Percentiles rank a stretch among this genome's conserved stretches.
Conservation (phyloP, 2,797 vertebrate genomes). For the Chaetodon trifasciatus region DNA sequence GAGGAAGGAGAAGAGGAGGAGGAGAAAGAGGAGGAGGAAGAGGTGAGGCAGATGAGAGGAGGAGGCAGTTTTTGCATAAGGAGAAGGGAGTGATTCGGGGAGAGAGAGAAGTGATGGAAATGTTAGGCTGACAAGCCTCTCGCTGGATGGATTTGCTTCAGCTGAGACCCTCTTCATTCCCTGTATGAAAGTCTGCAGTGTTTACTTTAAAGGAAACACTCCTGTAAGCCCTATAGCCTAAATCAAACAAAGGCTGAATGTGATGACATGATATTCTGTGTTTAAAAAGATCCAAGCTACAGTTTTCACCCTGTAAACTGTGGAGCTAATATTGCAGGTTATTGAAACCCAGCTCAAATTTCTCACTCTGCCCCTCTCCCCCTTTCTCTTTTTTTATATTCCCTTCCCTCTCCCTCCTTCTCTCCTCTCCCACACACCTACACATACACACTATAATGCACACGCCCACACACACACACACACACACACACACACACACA, state of each 20-base stretch:
- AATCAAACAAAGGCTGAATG: not conserved
- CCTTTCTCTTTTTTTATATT: not conserved
- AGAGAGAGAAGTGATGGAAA: conserved; percentile 55
- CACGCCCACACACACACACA: conserved; percentile 13
- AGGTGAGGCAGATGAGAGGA: conserved; percentile 62
- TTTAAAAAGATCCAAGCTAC: not conserved
- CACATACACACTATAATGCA: conserved; percentile 21
- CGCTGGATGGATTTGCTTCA: conserved; percentile 29
- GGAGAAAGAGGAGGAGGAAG: conserved; percentile 40
- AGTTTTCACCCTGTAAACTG: not conserved
- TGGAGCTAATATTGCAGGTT: conserved; percentile 35
- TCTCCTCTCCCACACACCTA: conserved; percentile 13
- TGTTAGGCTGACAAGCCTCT: conserved; percentile 36
- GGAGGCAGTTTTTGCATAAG: conserved; percentile 39
- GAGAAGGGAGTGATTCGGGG: conserved; percentile 38
- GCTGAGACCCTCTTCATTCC: not conserved
- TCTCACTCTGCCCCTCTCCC: not conserved
- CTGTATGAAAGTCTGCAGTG: not conserved
- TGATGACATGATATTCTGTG: not conserved
- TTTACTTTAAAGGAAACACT: conserved; percentile 19
- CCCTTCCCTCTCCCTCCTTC: not conserved
- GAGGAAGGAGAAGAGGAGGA: conserved; percentile 33
- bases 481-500: conserved; percentile 27
- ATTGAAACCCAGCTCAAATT: conserved; percentile 29
- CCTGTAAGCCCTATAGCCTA: not conserved